phyloP scores from a whole-genome alignment of 2,113 vertebrate genomes.

The Chiloscyllium plagiosum region DNA sequence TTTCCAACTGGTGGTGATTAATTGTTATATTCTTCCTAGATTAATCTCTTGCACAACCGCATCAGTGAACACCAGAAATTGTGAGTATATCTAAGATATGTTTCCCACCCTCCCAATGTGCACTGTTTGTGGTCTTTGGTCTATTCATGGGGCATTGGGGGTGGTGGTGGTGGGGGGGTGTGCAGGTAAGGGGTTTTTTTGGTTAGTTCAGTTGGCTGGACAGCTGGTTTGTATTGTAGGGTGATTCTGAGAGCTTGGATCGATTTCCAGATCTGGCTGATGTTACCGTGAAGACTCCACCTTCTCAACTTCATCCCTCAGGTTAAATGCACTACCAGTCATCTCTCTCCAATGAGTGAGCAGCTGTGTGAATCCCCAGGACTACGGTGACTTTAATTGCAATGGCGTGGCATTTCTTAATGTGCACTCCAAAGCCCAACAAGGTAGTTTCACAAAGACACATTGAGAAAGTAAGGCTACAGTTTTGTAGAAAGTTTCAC shows the following conservation, averaged over 20 bases:
- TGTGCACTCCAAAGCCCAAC: background rate
- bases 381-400: background rate
- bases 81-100: constrained; percentile 45
- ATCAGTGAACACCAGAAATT: constrained; percentile 62
- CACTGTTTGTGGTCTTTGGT: too few relatives aligned
- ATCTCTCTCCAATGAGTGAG: too few relatives aligned
- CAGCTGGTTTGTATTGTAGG: too few relatives aligned
- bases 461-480: background rate
- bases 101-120: background rate
- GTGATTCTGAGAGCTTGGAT: too few relatives aligned
- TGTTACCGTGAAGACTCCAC: too few relatives aligned
- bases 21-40: background rate
- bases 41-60: constrained; percentile 52
- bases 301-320: too few relatives aligned
- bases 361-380: too few relatives aligned
- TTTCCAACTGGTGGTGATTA: background rate
- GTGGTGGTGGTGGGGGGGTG: background rate
- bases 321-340: too few relatives aligned
- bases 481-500: background rate
- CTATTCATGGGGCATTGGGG: background rate
- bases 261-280: too few relatives aligned
- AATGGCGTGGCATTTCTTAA: background rate
- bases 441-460: background rate
- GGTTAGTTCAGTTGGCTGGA: too few relatives aligned
- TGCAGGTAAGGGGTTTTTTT: too few relatives aligned